Base-by-base conservation (phyloP, 2,113 vertebrate genomes). In the Dascyllus trimaculatus region DNA sequence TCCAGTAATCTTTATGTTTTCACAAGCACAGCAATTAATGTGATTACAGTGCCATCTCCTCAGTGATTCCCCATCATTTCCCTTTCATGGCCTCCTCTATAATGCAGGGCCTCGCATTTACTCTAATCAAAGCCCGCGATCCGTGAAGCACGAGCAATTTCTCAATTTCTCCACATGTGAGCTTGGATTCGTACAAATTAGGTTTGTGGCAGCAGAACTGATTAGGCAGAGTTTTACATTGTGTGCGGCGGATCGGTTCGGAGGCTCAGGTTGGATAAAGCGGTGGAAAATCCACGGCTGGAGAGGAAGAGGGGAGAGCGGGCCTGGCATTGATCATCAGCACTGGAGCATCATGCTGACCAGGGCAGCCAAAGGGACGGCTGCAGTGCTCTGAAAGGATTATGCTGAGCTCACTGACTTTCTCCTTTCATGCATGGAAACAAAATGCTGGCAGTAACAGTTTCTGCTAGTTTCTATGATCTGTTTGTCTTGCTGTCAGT, bases 141-240 rank as follows among this genome's bases (percentile, higher is more conserved):
- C 40, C 53, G 59, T 60, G 71, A 77, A 70, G 65, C 72, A 43
- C 65, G 13, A 76, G 75, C 64, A 69, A 43, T 67, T 91, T 91
- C 85, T 74, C 49, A 65, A 40, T 62, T 78, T 60, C 51, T 38
- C 64, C 40, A 38, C 59, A 81, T 61, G 79, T 89, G 78, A 80
- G 78, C 53, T n/a, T 71, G 75, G 61, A 86, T 68, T 73, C 58
- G 56, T 86, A 79, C 85, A 83, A 86, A 89, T 78, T 64, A 38
- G 80, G 80, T 84, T 62, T 57, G 69, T 80, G 73, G 87, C 82
- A 70, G 61, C 83, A 92, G 89, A 95, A 94, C 38, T 95, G 93
- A 95, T 95, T 95, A 94, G 91, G 71, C 89, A 89, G 92, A 92
- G 83, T 80, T 94, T 94, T 93, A 84, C 89, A 92, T 94, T 95